Evolutionary conservation across 2,113 vertebrate genomes (phyloP).

Genomic region (Pteruthius melanotis): DNA sequence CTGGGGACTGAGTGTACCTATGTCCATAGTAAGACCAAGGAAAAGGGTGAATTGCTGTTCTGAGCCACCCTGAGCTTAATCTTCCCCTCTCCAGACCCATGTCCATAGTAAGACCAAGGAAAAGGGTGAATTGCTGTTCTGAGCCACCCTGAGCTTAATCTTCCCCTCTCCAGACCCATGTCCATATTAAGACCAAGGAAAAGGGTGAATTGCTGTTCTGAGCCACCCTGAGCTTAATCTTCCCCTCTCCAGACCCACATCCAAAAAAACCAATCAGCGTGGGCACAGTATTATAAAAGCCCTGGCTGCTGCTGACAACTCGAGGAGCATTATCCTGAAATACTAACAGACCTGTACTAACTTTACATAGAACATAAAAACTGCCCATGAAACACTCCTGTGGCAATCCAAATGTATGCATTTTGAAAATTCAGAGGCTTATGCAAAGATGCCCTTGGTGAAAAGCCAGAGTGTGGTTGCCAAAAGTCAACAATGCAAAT

Average conservation of each 20-base stretch:
- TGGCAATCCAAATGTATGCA: background rate
- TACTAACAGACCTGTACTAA: background rate
- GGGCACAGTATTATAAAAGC: background rate
- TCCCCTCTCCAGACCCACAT: background rate
- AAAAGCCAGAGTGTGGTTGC: background rate
- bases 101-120: background rate
- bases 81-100: background rate
- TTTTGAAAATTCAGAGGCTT: conserved; percentile 23
- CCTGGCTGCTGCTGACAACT: background rate
- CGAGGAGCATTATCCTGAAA: background rate
- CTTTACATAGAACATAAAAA: background rate
- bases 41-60: background rate
- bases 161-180: background rate
- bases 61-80: background rate
- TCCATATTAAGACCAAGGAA: background rate
- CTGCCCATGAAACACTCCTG: background rate
- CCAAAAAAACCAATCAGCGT: background rate
- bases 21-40: background rate
- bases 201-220: background rate
- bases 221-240: background rate
- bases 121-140: background rate
- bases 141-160: background rate
- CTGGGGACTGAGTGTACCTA: fast-evolving
- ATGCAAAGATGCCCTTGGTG: background rate
- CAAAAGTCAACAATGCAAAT: conserved; percentile 7